Conservation (phyloP, 1,140 invertebrate species). For the Vollenhovia emeryi region DNA sequence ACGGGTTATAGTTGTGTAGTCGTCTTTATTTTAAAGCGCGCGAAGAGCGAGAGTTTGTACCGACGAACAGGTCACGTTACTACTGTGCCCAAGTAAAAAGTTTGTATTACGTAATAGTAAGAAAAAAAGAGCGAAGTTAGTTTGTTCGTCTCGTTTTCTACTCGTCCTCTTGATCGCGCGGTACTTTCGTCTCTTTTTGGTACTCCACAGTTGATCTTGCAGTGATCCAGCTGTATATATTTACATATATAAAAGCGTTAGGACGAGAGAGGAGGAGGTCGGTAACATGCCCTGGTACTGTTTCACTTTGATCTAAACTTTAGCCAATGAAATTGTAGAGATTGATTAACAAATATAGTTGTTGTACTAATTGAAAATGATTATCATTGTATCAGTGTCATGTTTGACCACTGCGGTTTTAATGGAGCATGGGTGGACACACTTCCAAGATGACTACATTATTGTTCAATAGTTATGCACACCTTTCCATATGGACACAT, state of each 20-base stretch:
- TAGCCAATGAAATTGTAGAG: constrained; percentile 67
- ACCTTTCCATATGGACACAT: constrained; percentile 52
- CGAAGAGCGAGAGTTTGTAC: constrained; percentile 54
- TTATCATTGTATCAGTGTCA: constrained; percentile 77
- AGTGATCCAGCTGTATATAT: constrained; percentile 61
- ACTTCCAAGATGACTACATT: constrained; percentile 65
- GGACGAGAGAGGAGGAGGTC: constrained; percentile 30
- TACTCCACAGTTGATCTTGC: constrained; percentile 57
- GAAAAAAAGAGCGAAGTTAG: not conserved
- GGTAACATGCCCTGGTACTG: constrained; percentile 66
- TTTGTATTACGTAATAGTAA: constrained; percentile 24
- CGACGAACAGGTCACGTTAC: not conserved
- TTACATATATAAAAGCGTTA: constrained; percentile 57
- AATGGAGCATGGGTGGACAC: constrained; percentile 73
- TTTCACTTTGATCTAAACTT: constrained; percentile 68
- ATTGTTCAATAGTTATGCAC: constrained; percentile 73
- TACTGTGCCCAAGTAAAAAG: not conserved
- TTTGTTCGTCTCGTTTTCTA: constrained; percentile 31
- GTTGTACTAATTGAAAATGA: constrained; percentile 63
- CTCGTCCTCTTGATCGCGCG: constrained; percentile 18
- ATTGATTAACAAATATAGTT: constrained; percentile 65
- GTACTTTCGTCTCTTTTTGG: constrained; percentile 54
- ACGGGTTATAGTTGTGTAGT: constrained; percentile 24
- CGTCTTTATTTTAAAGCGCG: constrained; percentile 54
- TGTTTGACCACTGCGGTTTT: constrained; percentile 78